Evolutionary conservation across 2,113 vertebrate genomes (phyloP).

Genomic region (Notarius quadriscutis): DNA sequence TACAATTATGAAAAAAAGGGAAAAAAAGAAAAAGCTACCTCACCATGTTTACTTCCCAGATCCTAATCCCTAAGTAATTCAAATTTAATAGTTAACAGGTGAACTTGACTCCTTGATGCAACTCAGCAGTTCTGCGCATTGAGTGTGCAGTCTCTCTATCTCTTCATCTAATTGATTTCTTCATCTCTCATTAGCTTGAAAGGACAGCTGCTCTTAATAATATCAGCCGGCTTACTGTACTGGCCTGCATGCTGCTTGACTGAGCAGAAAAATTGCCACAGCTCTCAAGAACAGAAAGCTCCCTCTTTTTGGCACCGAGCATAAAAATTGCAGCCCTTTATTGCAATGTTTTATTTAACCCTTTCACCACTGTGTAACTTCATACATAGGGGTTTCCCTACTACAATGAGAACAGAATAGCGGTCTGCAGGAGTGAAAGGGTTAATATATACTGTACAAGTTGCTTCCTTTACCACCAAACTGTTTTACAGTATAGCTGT

Average conservation of each 20-base stretch:
- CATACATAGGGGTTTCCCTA: too few species aligned
- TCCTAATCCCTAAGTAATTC: not conserved
- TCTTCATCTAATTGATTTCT: slow-evolving; percentile 28
- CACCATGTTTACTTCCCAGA: not conserved
- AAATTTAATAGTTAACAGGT: slow-evolving; percentile 21
- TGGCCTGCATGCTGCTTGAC: slow-evolving; percentile 11
- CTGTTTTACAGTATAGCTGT: too few species aligned
- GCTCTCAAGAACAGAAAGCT: slow-evolving; percentile 23
- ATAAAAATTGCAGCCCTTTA: not conserved
- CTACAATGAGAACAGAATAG: too few species aligned
- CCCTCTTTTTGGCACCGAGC: not conserved
- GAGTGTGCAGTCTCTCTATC: slow-evolving; percentile 7
- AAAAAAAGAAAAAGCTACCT: too few species aligned
- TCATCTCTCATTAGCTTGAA: slow-evolving; percentile 4
- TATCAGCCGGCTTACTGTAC: slow-evolving; percentile 6
- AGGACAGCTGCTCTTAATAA: slow-evolving; percentile 31
- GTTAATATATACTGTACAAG: not conserved
- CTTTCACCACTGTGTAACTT: too few species aligned
- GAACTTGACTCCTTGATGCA: not conserved
- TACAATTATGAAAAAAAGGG: too few species aligned
- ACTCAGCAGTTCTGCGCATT: slow-evolving; percentile 34
- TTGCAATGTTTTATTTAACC: not conserved
- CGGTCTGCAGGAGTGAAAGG: too few species aligned
- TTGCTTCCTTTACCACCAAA: not conserved
- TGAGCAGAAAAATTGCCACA: slow-evolving; percentile 20